Conservation (phyloP, 2,888 invertebrate genomes). For the Monochamus alternatus region DNA sequence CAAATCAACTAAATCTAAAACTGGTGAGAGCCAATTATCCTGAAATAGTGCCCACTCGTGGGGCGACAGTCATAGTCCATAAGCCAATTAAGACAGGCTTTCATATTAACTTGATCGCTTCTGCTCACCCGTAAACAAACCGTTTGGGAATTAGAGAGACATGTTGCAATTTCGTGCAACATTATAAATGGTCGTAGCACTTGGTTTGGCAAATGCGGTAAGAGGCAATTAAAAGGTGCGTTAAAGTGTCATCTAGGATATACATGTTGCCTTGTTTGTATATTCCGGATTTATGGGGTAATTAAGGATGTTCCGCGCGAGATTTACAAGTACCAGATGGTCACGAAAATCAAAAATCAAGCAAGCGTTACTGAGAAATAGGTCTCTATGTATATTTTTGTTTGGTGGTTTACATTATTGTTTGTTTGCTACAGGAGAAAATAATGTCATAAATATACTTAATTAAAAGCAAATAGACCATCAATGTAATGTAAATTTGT, state of each 20-base stretch:
- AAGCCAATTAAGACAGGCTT: no score
- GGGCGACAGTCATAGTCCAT: no score
- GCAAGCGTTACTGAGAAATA: background rate
- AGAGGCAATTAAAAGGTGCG: slow-evolving; percentile 63
- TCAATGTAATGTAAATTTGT: no score
- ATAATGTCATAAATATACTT: background rate
- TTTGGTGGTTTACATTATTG: background rate
- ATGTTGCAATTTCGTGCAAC: background rate
- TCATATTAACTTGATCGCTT: no score
- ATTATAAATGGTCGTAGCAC: slow-evolving; percentile 56
- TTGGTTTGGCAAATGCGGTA: slow-evolving; percentile 61
- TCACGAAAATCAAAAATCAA: slow-evolving; percentile 17
- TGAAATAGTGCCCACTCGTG: no score
- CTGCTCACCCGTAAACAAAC: background rate
- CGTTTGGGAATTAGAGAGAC: background rate
- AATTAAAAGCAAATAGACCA: background rate
- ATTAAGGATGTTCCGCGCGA: slow-evolving; percentile 33
- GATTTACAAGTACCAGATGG: slow-evolving; percentile 48
- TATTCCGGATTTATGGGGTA: slow-evolving; percentile 21
- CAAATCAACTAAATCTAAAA: no score
- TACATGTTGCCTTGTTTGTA: slow-evolving; percentile 40
- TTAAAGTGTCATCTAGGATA: slow-evolving; percentile 58
- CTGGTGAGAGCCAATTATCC: no score
- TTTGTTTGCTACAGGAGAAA: background rate
- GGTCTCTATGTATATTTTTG: background rate